Evolutionary conservation across 2,888 invertebrate genomes (phyloP).

Genomic region (Agriotes lineatus): DNA sequence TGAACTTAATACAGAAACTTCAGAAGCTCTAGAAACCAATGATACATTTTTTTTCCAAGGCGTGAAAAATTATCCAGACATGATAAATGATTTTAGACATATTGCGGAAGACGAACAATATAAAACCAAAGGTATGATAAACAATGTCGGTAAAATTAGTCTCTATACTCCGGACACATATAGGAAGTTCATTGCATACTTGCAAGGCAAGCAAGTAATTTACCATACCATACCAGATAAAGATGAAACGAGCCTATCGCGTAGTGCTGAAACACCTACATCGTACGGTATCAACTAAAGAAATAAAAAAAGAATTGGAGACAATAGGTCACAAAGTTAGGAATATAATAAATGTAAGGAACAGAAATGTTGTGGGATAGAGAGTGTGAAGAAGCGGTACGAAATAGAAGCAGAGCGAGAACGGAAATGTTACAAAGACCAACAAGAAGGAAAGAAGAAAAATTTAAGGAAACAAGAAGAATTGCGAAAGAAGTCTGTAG

Average conservation of each 20-base stretch:
- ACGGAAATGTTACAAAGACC: too few relatives aligned
- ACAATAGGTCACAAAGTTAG: conserved; percentile 37
- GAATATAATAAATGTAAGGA: conserved; percentile 37
- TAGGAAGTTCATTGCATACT: conserved; percentile 22
- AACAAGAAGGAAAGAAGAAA: too few relatives aligned
- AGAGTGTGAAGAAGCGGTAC: too few relatives aligned
- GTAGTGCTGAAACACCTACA: conserved; percentile 37
- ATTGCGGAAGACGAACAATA: conserved; percentile 33
- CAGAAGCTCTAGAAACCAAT: too few relatives aligned
- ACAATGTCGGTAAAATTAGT: conserved; percentile 37
- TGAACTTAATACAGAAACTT: neutral
- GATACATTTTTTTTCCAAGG: conserved; percentile 36
- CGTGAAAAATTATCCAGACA: conserved; percentile 32
- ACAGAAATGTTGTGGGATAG: too few relatives aligned
- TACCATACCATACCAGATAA: conserved; percentile 43
- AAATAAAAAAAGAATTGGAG: conserved; percentile 19
- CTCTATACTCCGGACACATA: conserved; percentile 31
- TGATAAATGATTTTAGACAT: conserved; percentile 23
- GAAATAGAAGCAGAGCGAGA: too few relatives aligned
- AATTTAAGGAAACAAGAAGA: too few relatives aligned
- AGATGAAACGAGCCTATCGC: conserved; percentile 31
- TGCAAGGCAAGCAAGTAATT: conserved; percentile 29
- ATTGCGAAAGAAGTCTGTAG: too few relatives aligned
- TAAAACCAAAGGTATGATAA: conserved; percentile 29
- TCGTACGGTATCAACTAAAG: conserved; percentile 15